Evolutionary conservation across 2,113 vertebrate genomes (phyloP).

Genomic region (Pituophis catenifer): DNA sequence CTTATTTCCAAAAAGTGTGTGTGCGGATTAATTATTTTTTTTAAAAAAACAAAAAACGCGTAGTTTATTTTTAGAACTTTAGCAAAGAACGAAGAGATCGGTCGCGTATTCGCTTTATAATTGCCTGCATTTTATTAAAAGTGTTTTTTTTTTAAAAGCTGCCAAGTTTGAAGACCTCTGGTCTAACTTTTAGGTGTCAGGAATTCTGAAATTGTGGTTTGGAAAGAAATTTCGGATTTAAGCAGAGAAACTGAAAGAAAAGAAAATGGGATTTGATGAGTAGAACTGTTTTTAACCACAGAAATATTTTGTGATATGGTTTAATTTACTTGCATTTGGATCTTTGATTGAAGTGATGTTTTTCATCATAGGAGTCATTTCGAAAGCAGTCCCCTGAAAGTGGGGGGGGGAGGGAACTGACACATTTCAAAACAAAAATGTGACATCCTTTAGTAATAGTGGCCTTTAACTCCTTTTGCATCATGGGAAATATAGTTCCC

Average conservation of each 20-base stretch:
- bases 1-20: not conserved
- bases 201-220: too few species aligned
- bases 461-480: not conserved
- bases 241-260: too few species aligned
- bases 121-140: too few species aligned
- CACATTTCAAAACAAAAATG: not conserved
- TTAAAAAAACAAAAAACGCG: too few species aligned
- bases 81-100: not conserved
- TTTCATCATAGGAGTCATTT: not conserved
- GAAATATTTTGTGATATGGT: too few species aligned
- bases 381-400: not conserved
- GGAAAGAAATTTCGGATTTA: too few species aligned
- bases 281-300: too few species aligned
- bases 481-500: not conserved
- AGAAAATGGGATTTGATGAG: too few species aligned
- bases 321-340: not conserved
- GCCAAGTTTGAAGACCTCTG: too few species aligned
- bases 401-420: rapidly evolving
- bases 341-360: not conserved
- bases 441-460: not conserved
- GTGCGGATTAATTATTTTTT: not conserved
- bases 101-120: not conserved
- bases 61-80: not conserved
- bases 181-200: too few species aligned
- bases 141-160: too few species aligned